Base-by-base conservation (phyloP, 2,797 vertebrate species). In the Taeniopygia guttata region DNA sequence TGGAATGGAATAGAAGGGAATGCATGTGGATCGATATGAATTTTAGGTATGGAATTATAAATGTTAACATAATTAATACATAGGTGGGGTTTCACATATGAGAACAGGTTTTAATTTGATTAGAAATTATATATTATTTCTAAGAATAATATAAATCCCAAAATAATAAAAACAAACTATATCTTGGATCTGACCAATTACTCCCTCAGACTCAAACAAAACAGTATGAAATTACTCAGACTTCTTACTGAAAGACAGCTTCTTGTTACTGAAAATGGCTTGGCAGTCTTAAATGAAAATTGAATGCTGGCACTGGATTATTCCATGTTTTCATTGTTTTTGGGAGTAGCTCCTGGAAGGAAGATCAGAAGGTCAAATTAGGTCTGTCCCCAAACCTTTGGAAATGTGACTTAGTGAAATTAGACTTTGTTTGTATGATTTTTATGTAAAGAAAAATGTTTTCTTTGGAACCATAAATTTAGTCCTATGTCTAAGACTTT, bases 251-350 rank as follows among this genome's bases (percentile, higher is more conserved):
- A 84, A 89, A 82, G 43, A 52, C 22, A 59, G 29, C 19, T 94
- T 72, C 48, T 85, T 86, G 91, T 91, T 95, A 76, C 45, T 78
- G 82, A 94, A 83, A 84, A 63, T 64, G 34, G 55, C 38, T 73
- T 92, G 82, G 46, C 42, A 86, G 42, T 51, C 69, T 66, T 76
- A 46, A 88, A 76, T 77, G 45, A 64, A 92, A 83, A 84, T 59
- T 11, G 32, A 79, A 64, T 84, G 13, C 48, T 94, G 70, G 64
- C 77, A 87, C 45, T 40, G 66, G 30, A 20, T 79, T 87, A 90
- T 89, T 93, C n/a, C 51, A 38, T 34, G 34, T 88, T 80, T 82
- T 81, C 69, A 51, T 38, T 90, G 67, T 25, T 94, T 82, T 94
- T 91, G 85, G 79, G 87, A 95, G 55, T 54, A 60, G 20, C 42